Evolutionary conservation across 1,140 invertebrate species (phyloP), one percentile per base, ranked within the genome.

Genomic region (Pogonomyrmex barbatus): DNA sequence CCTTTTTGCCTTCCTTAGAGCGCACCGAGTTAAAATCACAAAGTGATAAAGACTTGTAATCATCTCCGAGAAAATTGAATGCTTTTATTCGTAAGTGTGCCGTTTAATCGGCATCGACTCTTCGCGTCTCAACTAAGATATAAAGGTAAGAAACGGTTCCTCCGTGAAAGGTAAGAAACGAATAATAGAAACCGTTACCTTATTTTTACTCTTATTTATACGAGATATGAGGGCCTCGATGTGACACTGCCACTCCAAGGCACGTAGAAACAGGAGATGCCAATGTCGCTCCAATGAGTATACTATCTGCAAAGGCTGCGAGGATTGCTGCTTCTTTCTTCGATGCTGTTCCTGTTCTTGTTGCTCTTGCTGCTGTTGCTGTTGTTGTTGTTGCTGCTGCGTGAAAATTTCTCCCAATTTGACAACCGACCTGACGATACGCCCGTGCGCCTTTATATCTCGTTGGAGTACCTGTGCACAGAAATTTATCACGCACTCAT

Each of bases 181-280:
- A 42, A 45, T 33, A 45, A 30, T 56, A 63, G 30, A 36, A 36
- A 63, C 30, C 14, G 45, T 91, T 90, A 95, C 95, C 94, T 95
- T 95, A 82, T 85, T 94, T 90, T 91, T 24, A 24, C 24, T 24
- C 24, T 24, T 24, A 24, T 24, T 93, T 83, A 94, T 87, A 52
- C 92, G 93, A 60, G 93, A 91, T 30, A 94, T 94, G 47, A 97
- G 95, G 82, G 96, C 96, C 93, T 98, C 97, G 87, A 98, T 95
- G 92, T 97, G 96, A 94, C 97, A 98, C 95, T 98, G 97, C 97
- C 98, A 98, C 96, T 99, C 98, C 91, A 98, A 96, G 33, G 97
- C 97, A 87, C 97, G 96, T 90, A 99, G 95, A 96, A 98, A 98
- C 81, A 98, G 96, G 85, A 97, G 96, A 94, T 99, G 98, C 97